Base-by-base conservation (phyloP, 1,140 invertebrate genomes). In the Trichonephila clavata region DNA sequence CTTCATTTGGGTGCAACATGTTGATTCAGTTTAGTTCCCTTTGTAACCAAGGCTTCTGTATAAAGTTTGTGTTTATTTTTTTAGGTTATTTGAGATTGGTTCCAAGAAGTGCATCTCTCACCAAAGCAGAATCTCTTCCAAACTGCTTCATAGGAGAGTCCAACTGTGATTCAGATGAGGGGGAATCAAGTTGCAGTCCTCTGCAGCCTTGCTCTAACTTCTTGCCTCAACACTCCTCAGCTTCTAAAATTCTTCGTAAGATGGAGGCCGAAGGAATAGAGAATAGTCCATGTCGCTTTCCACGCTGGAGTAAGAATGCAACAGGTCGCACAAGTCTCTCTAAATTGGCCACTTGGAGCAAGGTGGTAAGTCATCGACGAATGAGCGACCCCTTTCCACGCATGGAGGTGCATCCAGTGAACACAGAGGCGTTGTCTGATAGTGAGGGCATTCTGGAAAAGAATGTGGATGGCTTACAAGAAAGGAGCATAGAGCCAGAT, bases 341-440 rank as follows among this genome's bases (percentile, higher is more conserved):
- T 14, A 94, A 88, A n/a, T n/a, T 94, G 21, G 93, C 87, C 8
- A 94, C 86, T 10, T 94, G 93, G 93, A 94, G 93, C 10, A 81
- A 90, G 16, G 71, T 94, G 10, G 93, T 94, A 5, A 94, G 87
- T 39, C 59, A 68, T 16, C 59, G 93, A 18, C 71, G 93, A 8
- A 83, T 90, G 80, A 94, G 93, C n/a, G 93, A 94, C 27, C 93
- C 93, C 10, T 89, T 94, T 68, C 87, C 93, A 14, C 50, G 83
- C 59, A 5, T 50, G 39, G 87, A 93, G 2, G 21, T 39, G 7
- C n/a, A n/a, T 21, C 32, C 71, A 21, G 20, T 59, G 21, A 6
- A 5, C 10, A 43, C 27, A 60, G 92, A 93, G 10, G 59, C 13
- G 1, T 50, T 87, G 13, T 93, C 92, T 7, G 92, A 93, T 65